Conservation (phyloP, 2,797 vertebrate genomes). For the Sitta carolinensis region DNA sequence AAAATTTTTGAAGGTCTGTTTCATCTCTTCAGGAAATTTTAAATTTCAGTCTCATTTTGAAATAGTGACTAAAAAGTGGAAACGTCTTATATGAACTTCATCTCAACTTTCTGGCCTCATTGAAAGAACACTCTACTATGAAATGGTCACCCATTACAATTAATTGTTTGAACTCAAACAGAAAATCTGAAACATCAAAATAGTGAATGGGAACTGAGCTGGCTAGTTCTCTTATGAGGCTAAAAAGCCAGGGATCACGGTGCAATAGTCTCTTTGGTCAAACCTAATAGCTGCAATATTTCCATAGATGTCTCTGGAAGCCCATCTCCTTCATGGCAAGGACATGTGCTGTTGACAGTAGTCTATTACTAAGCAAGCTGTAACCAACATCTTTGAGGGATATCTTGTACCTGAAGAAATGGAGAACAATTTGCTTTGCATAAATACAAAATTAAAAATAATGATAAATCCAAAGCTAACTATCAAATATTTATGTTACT, state of each 20-base stretch:
- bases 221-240: not conserved
- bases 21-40: not conserved
- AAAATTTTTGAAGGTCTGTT: not conserved
- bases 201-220: not conserved
- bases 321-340: not conserved
- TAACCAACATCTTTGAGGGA: not conserved
- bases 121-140: not conserved
- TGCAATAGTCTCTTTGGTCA: not conserved
- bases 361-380: not conserved
- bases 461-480: not conserved
- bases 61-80: not conserved
- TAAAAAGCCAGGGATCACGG: not conserved
- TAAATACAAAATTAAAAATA: constrained; percentile 3
- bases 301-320: not conserved
- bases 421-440: not conserved
- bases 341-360: not conserved
- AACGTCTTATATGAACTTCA: not conserved
- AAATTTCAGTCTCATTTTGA: not conserved
- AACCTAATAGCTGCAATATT: not conserved
- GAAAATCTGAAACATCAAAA: not conserved
- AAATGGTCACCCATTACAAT: not conserved
- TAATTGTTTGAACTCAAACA: not conserved
- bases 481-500: not conserved
- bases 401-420: not conserved
- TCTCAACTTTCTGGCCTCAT: not conserved